Evolutionary conservation across 2,888 invertebrate genomes (phyloP).

Genomic region (Polydrusus pterygomalis): DNA sequence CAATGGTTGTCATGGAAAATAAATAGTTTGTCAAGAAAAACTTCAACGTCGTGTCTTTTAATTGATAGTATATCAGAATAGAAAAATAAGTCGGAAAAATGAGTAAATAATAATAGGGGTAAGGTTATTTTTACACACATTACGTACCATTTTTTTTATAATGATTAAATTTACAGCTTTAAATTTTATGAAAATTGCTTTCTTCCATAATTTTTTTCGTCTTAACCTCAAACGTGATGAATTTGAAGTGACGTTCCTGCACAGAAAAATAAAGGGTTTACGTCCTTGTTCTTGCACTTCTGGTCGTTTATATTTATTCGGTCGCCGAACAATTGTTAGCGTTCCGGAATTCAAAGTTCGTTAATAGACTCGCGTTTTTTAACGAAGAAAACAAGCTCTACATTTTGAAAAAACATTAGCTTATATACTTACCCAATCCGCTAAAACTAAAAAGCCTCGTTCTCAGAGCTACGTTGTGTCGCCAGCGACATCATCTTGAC

Average conservation of each 20-base stretch:
- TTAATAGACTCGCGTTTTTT: neutral
- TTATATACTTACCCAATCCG: too few relatives aligned
- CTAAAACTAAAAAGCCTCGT: too few relatives aligned
- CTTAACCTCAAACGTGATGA: constrained; percentile 14
- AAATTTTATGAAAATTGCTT: neutral
- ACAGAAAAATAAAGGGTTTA: too few relatives aligned
- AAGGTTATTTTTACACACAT: constrained; percentile 7
- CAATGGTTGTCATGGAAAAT: constrained; percentile 64
- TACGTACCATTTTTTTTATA: constrained; percentile 37
- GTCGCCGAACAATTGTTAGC: too few relatives aligned
- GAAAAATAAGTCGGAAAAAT: constrained; percentile 10
- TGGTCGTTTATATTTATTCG: neutral
- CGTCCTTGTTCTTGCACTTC: too few relatives aligned
- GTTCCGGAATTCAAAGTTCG: neutral
- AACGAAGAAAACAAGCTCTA: too few relatives aligned
- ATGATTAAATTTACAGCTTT: neutral
- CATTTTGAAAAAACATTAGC: too few relatives aligned
- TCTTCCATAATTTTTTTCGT: neutral
- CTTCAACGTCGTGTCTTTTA: constrained; percentile 20
- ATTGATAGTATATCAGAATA: constrained; percentile 6
- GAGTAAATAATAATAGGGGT: constrained; percentile 25
- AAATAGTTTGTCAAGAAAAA: constrained; percentile 30
- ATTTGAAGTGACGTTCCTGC: too few relatives aligned
- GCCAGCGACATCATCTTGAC: too few relatives aligned
- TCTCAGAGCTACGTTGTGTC: too few relatives aligned